Evolutionary conservation across 2,888 invertebrate species (phyloP).

Genomic region (Teinopalpus imperialis): DNA sequence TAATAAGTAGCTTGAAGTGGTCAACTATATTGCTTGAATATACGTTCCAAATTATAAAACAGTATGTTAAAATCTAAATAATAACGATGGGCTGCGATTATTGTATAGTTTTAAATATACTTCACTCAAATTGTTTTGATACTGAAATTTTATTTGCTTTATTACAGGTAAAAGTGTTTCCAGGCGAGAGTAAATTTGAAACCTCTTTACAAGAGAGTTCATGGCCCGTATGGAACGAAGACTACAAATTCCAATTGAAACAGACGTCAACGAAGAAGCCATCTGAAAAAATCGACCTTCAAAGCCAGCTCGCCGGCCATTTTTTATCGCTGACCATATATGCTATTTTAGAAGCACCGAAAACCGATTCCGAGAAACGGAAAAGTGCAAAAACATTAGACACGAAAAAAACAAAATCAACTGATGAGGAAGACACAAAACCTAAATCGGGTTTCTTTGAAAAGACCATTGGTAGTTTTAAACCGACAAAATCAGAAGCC

Average conservation of each 20-base stretch:
- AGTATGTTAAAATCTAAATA: too few relatives aligned
- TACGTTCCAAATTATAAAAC: too few relatives aligned
- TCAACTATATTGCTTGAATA: too few relatives aligned
- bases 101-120: not conserved
- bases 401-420: conserved; percentile 56
- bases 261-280: conserved; percentile 77
- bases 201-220: conserved; percentile 88
- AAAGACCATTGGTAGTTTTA: conserved; percentile 74
- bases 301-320: conserved; percentile 83
- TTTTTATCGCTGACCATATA: conserved; percentile 87
- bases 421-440: conserved; percentile 72
- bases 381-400: conserved; percentile 59
- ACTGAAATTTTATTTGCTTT: conserved; percentile 1
- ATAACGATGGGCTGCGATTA: too few relatives aligned
- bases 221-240: conserved; percentile 91
- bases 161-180: conserved; percentile 88
- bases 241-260: conserved; percentile 86
- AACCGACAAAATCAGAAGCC: conserved; percentile 68
- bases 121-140: too few relatives aligned
- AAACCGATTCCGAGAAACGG: conserved; percentile 60
- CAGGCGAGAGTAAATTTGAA: conserved; percentile 88
- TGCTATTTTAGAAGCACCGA: conserved; percentile 84
- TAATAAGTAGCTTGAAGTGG: too few relatives aligned
- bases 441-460: conserved; percentile 75
- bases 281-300: conserved; percentile 73